A percentile compares a stretch with the other conserved stretches of the same genome.
These are phyloP conservation scores for Myopa tessellatipennis DNA, from an alignment of 2,888 invertebrate genomes.

Conservation along the genomic window DNA sequence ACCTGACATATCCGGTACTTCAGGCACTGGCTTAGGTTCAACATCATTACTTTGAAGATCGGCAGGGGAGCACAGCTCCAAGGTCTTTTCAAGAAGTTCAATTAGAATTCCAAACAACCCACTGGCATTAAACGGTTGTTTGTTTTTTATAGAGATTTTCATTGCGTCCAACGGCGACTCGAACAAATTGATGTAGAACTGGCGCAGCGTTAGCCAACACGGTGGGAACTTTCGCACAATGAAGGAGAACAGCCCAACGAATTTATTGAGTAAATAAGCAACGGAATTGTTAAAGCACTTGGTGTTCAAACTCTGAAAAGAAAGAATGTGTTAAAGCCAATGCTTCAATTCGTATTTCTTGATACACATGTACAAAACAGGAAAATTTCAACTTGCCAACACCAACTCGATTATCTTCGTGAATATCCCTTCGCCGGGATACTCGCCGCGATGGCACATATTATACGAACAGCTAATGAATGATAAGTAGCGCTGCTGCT, in stretches of 20 bases:
- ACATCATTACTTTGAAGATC: conserved; percentile 45
- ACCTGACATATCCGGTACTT: conserved; percentile 29
- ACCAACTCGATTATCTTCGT: conserved; percentile 61
- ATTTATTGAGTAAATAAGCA: conserved; percentile 52
- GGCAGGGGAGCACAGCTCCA: conserved; percentile 47
- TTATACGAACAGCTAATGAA: conserved; percentile 58
- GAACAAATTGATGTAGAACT: conserved; percentile 57
- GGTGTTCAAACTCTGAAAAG: conserved; percentile 52
- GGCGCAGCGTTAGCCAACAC: conserved; percentile 63
- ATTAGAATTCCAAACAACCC: conserved; percentile 53
- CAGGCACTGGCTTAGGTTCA: background rate
- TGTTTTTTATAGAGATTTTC: conserved; percentile 48
- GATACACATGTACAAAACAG: background rate
- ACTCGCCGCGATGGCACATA: conserved; percentile 60
- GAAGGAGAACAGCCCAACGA: conserved; percentile 55
- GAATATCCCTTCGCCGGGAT: conserved; percentile 61
- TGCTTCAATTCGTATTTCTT: background rate
- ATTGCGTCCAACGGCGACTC: conserved; percentile 49
- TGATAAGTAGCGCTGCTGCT: conserved; percentile 58
- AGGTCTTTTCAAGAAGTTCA: conserved; percentile 55
- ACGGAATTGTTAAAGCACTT: conserved; percentile 43
- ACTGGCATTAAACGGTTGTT: conserved; percentile 44
- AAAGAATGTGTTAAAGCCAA: background rate
- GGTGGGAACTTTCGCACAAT: conserved; percentile 63
- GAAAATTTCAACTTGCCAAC: conserved; percentile 54